Conservation (phyloP, 2,797 vertebrate species). For the Sebastes variabilis region DNA sequence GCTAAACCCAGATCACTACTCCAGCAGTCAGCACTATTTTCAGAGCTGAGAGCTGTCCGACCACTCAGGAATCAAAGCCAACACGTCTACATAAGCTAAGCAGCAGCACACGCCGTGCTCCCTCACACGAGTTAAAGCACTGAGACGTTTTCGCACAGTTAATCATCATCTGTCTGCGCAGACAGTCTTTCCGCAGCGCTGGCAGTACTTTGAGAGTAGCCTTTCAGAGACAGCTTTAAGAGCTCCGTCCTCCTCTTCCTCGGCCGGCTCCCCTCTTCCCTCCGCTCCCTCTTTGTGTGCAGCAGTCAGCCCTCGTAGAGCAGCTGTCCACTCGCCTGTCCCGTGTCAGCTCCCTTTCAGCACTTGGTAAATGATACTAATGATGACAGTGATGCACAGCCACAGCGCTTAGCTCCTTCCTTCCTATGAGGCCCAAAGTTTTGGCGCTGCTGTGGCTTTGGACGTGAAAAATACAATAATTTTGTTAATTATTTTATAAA, state of each 20-base stretch:
- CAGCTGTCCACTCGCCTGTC: constrained; percentile 67
- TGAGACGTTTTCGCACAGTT: constrained; percentile 63
- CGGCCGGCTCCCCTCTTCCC: constrained; percentile 32
- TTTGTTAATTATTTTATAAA: not conserved
- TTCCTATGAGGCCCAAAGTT: constrained; percentile 8
- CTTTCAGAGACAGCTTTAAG: constrained; percentile 59
- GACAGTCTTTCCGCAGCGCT: constrained; percentile 34
- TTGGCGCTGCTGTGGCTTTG: constrained; percentile 12
- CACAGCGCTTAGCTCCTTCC: constrained; percentile 19
- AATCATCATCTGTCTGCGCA: constrained; percentile 59
- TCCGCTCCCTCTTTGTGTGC: constrained; percentile 53
- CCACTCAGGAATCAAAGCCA: constrained; percentile 69
- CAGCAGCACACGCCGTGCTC: constrained; percentile 33
- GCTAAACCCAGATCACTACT: constrained; percentile 81
- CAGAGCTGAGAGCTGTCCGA: constrained; percentile 68
- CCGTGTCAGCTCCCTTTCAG: constrained; percentile 64
- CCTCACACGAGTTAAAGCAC: constrained; percentile 51
- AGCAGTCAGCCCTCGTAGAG: constrained; percentile 55
- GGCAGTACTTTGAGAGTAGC: constrained; percentile 48
- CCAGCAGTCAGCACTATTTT: constrained; percentile 75
- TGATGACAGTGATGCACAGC: constrained; percentile 62
- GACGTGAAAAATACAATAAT: not conserved
- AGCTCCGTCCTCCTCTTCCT: constrained; percentile 38
- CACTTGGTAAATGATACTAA: constrained; percentile 65
- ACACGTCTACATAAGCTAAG: constrained; percentile 64